Evolutionary conservation across 2,113 vertebrate species (phyloP), one percentile per base, ranked within the genome.

Genomic region (Ranitomeya imitator): DNA sequence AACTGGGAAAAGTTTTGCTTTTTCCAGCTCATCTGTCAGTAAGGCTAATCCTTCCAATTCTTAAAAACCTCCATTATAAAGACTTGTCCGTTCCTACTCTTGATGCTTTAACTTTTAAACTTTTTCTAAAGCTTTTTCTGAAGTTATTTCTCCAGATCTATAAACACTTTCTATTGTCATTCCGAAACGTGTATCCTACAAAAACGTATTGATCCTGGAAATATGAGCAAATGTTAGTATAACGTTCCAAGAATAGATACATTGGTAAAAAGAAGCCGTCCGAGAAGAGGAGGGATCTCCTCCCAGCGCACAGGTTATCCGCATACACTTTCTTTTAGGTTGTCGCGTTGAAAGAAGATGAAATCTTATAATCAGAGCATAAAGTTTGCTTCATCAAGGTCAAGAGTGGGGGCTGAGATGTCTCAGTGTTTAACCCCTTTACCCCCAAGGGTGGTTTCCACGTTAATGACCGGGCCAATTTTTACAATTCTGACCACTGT

Each of bases 231-330:
- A 57, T 85, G 57, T 76, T 65, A 57, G 73, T 85, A 73, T 86
- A 88, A 89, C 86, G 67, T 37, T 51, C 51, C 78, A 87, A 69
- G 86, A 90, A 91, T 91, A 89, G 89, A 90, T 89, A 90, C 59
- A 59, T 63, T 89, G 45, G 65, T 67, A 86, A 79, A 45, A 90
- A 82, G 73, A 90, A 90, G 85, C 37, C 67, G 73, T 61, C 76
- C 80, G 84, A 57, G 60, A 51, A 65, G 80, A 85, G 59, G 71
- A 76, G 85, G 63, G 31, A 21, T 82, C 85, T 90, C 90, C 90
- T 67, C 21, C 16, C 76, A 74, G 86, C 59, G 16, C 69, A 16
- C n/a, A 18, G 55, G 67, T 88, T 83, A 83, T 76, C 37, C 82
- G 13, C 18, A 59, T 77, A n/a, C 37, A n/a, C 55, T 83, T 52